Conservation (phyloP, 2,113 vertebrate genomes). For the Onychostoma macrolepis region DNA sequence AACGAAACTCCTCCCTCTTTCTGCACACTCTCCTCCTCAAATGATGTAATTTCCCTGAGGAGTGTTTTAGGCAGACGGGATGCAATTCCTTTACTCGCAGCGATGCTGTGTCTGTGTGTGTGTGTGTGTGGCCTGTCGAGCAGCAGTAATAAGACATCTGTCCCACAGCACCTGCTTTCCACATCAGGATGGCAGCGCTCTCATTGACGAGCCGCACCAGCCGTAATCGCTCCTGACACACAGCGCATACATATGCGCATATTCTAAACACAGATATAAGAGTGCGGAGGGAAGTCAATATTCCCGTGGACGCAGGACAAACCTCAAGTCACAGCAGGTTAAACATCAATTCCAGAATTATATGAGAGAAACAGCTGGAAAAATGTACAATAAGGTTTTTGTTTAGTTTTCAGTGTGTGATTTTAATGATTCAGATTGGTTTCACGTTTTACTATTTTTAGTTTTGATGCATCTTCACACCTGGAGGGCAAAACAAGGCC, state of each 20-base stretch:
- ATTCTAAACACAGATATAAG: neutral
- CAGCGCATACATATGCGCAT: constrained; percentile 6
- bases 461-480: too few species aligned
- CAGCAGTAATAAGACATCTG: constrained; percentile 47
- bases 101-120: neutral
- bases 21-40: too few species aligned
- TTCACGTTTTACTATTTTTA: too few species aligned
- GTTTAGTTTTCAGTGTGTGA: too few species aligned
- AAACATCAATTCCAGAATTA: neutral
- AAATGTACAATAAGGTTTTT: neutral
- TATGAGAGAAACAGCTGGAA: neutral
- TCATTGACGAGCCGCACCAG: constrained; percentile 16
- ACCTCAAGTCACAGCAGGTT: neutral
- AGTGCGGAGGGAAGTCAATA: neutral
- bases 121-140: neutral
- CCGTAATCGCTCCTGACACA: neutral
- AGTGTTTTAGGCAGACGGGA: neutral
- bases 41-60: constrained; percentile 2
- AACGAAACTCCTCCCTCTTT: neutral
- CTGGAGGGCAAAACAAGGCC: too few species aligned
- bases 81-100: neutral
- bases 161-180: constrained; percentile 48
- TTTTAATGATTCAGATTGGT: too few species aligned
- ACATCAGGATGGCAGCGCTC: constrained; percentile 48
- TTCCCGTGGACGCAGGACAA: neutral